Evolutionary conservation across 2,888 invertebrate species (phyloP), one percentile per base, ranked within the genome.

Genomic region (Andrena bicolor): DNA sequence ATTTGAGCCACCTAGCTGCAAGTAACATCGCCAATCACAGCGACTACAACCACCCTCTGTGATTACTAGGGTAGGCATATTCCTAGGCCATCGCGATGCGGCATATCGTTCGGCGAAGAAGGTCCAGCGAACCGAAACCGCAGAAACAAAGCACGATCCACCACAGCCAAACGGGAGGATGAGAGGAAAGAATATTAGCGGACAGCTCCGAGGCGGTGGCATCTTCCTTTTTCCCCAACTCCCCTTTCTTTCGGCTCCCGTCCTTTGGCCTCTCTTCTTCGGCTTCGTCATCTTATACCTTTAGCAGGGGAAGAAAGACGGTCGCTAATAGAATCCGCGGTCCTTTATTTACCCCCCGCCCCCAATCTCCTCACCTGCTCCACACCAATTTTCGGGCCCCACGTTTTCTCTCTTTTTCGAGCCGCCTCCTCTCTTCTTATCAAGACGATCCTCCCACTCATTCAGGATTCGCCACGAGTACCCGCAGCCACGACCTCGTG

Each of bases 291-390:
- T 86, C 78, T 78, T 78, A 70, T 80, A 75, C 76, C 78, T 84
- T 64, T 23, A 68, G 80, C 73, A 75, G 73, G 65, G 70, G 77
- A 78, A 80, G 77, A 72, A 76, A 88, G 77, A 85, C 76, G 75
- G 70, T 82, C 86, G 89, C 90, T 92, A 92, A 92, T 92, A 92
- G 92, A 91, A 92, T 90, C 84, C 88, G 87, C 84, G 86, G 83
- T 84, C 88, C 89, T 91, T 91, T 90, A 90, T 92, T 92, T 91
- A 86, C 90, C 84, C 80, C 87, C 86, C 87, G 20, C 80, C 87
- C 80, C 85, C 84, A 73, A 72, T 79, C 83, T 83, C 88, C 87
- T 88, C 88, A 86, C 86, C 86, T 85, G 84, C 75, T 87, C 83
- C 88, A 90, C 86, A 82, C 86, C 89, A 88, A 90, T 90, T 90